Conservation (phyloP, 2,113 vertebrate genomes). For the Peromyscus polionotus region DNA sequence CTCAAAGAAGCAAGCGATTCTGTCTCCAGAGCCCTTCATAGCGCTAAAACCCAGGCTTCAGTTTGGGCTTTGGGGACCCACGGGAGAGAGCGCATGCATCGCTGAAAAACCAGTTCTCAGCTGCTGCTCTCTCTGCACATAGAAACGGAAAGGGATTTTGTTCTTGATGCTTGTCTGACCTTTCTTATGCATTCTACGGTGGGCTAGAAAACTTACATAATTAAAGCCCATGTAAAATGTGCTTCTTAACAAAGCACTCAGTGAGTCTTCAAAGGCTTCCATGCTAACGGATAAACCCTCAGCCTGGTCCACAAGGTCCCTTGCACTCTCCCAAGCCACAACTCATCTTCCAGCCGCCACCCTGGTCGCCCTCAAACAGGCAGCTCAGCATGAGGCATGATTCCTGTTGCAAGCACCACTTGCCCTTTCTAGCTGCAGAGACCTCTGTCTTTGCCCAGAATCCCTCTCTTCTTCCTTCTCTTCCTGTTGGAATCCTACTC, state of each 20-base stretch:
- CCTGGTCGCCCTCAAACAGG: accelerated
- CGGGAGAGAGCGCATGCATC: background rate
- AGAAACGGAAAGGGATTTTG: background rate
- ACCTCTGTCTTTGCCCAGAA: background rate
- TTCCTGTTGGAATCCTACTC: background rate
- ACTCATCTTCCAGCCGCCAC: background rate
- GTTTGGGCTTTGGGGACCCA: background rate
- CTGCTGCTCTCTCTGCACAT: background rate
- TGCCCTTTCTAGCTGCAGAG: background rate
- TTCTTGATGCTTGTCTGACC: background rate
- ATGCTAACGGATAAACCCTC: background rate
- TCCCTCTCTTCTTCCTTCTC: background rate
- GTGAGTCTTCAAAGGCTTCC: background rate
- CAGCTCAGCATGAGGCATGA: background rate
- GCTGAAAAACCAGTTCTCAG: background rate
- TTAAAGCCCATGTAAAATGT: background rate
- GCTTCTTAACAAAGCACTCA: background rate
- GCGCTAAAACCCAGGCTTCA: background rate
- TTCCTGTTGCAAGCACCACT: background rate
- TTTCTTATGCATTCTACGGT: background rate
- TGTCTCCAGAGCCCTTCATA: background rate
- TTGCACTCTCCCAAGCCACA: background rate
- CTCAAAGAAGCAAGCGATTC: background rate
- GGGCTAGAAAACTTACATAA: background rate
- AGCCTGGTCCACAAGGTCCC: background rate